Evolutionary conservation across 30 jellyfish, hydroid and myxozoan species (phyloP), one percentile per base, ranked within the genome.

Genomic region (Sanderia malayensis): DNA sequence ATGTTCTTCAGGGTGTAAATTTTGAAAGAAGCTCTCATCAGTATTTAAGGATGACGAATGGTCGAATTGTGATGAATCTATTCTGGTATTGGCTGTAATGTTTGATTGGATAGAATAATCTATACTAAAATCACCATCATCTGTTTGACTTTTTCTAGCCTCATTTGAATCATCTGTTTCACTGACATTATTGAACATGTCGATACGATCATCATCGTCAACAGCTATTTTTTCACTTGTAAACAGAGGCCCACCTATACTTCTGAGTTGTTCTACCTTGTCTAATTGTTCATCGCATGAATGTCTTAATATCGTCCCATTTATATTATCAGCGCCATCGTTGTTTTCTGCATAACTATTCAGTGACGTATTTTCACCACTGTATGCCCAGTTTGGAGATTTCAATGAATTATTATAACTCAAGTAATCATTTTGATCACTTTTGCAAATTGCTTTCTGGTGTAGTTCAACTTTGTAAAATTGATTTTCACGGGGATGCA

Each of bases 201-300:
- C 64, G 25, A 4, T 24, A 49, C 18, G 21, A 2, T 19, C 11
- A 22, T 20, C 57, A 55, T 66, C 89, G 34, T 64, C 76, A 33
- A 66, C 41, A n/a, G n/a, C n/a, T n/a, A n/a, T n/a, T 57, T 55
- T 65, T 28, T 78, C 89, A 55, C 89, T 78, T 28, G 89, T 78
- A 26, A 78, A 78, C 23, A 78, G 57, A n/a, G 89, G 89, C 6
- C 89, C 89, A 6, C 70, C 89, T 33, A 70, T 44, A 17, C 55
- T 49, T 24, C 52, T 4, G 23, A 19, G 71, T 2, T 70, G 32
- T 6, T 44, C 82, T 11, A 17, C 26, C 24, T 8, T 49, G 27
- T 49, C 18, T 49, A 15, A 11, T 15, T 41, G 11, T 41, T 41
- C 55, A 41, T 41, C 55, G 11, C 11, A 8, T 8, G 8, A 6